phyloP scores from a whole-genome alignment of 2,113 vertebrate genomes.

The Ictalurus furcatus region DNA sequence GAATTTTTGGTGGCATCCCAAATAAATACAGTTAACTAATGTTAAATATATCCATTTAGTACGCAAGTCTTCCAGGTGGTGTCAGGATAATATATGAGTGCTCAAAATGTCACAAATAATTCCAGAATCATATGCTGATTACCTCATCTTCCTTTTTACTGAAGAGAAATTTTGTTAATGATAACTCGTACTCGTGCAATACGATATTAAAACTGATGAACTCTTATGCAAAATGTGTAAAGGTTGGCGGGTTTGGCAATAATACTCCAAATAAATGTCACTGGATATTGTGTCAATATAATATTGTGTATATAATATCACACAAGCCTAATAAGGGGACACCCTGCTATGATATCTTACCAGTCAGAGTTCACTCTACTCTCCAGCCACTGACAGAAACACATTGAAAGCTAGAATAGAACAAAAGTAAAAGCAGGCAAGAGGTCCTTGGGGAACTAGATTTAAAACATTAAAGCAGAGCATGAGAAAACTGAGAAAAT shows the following conservation, averaged over 20 bases:
- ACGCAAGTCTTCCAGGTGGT: neutral
- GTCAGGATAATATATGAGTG: neutral
- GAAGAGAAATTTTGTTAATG: neutral
- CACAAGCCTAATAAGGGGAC: neutral
- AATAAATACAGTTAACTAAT: neutral
- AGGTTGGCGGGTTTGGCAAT: neutral
- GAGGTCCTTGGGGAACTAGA: neutral
- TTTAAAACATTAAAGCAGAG: constrained; percentile 4
- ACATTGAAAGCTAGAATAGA: neutral
- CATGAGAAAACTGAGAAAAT: neutral
- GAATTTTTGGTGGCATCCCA: neutral
- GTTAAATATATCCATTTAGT: neutral
- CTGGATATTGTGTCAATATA: neutral
- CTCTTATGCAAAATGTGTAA: neutral
- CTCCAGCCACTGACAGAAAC: neutral
- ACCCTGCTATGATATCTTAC: neutral
- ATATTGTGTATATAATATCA: neutral
- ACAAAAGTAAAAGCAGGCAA: neutral
- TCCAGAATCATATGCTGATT: neutral
- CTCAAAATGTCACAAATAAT: neutral
- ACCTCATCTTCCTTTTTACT: neutral
- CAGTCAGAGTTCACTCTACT: neutral
- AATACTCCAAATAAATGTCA: neutral
- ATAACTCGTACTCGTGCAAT: neutral
- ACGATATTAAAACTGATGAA: neutral